Evolutionary conservation across 2,888 invertebrate genomes (phyloP).

Genomic region (Odontocerum albicorne): DNA sequence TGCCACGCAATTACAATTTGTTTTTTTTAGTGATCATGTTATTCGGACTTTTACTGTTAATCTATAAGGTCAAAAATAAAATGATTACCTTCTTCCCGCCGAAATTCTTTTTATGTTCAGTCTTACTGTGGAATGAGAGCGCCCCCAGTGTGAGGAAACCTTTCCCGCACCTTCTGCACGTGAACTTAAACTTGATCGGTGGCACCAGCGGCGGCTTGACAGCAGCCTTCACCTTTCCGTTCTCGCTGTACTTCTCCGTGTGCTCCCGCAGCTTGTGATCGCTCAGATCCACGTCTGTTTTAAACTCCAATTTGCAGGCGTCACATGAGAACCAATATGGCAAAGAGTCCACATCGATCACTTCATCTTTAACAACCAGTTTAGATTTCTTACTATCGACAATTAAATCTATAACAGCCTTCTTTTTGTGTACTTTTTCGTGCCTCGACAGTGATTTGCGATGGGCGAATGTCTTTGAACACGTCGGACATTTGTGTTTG

Average conservation of each 20-base stretch:
- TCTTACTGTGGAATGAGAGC: slow-evolving; percentile 16
- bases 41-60: no score
- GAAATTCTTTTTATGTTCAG: no score
- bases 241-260: no score
- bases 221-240: no score
- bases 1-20: no score
- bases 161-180: slow-evolving; percentile 25
- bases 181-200: slow-evolving; percentile 29
- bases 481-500: slow-evolving; percentile 12
- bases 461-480: slow-evolving; percentile 18
- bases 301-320: slow-evolving; percentile 7
- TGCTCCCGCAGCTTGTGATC: slow-evolving; percentile 6
- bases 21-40: no score
- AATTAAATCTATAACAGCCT: background rate
- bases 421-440: background rate
- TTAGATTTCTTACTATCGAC: background rate
- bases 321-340: background rate
- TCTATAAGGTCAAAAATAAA: background rate
- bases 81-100: slow-evolving; percentile 3
- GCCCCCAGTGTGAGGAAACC: slow-evolving; percentile 27
- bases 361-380: slow-evolving; percentile 3
- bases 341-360: background rate
- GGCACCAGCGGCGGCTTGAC: no score
- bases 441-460: slow-evolving; percentile 16
- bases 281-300: background rate